Percentiles rank a stretch among this genome's conserved stretches.
Evolutionary conservation across 2,797 vertebrate genomes (phyloP).

Genomic region (Megaceryle alcyon): DNA sequence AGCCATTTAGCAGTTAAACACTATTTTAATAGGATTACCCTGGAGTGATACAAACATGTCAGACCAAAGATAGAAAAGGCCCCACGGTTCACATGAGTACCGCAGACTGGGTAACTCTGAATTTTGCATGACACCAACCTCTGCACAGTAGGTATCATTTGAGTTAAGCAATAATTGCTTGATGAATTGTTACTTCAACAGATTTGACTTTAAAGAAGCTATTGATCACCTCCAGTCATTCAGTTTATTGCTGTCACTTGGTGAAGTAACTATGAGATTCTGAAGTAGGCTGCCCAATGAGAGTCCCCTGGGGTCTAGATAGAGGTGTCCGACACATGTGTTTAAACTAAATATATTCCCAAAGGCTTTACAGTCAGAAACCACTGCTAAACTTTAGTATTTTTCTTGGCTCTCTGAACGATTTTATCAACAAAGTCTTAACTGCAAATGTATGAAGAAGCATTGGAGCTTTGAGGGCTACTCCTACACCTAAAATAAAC

Average conservation of each 20-base stretch:
- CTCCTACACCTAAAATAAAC: neutral
- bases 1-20: neutral
- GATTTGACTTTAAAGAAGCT: neutral
- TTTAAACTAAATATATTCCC: neutral
- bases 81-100: fast-evolving
- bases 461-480: neutral
- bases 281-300: neutral
- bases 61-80: neutral
- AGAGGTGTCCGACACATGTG: fast-evolving
- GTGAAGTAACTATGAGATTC: neutral
- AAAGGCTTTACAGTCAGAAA: neutral
- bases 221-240: neutral
- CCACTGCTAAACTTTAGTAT: neutral
- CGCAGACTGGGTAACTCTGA: neutral
- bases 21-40: neutral
- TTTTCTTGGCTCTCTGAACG: neutral
- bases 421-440: neutral
- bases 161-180: neutral
- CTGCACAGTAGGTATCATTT: neutral
- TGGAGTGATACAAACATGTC: neutral
- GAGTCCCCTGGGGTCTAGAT: neutral
- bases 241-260: neutral
- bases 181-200: neutral
- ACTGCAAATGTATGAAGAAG: neutral
- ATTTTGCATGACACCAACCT: neutral